Conservation (phyloP, 2,113 vertebrate genomes). For the Amphilophus citrinellus region DNA sequence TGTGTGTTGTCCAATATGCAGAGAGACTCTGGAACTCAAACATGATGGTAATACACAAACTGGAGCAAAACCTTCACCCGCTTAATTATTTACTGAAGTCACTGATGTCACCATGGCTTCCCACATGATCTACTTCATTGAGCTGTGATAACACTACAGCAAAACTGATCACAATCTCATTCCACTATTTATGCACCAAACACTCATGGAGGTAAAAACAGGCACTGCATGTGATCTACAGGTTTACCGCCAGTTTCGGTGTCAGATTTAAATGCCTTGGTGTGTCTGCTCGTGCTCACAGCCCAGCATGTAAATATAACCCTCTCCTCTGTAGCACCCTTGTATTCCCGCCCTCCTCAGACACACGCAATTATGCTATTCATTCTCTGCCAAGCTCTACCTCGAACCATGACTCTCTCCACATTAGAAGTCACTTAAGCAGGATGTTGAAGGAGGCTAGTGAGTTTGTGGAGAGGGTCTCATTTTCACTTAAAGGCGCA, state of each 20-base stretch:
- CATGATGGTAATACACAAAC: not conserved
- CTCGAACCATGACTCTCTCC: conserved; percentile 57
- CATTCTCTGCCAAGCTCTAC: conserved; percentile 54
- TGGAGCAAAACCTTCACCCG: not conserved
- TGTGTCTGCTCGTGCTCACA: conserved; percentile 38
- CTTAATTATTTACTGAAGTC: not conserved
- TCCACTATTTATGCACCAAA: conserved; percentile 36
- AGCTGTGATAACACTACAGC: not conserved
- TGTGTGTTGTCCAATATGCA: not conserved
- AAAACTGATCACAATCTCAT: not conserved
- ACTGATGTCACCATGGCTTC: not conserved
- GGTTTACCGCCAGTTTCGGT: conserved; percentile 14
- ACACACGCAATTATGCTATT: conserved; percentile 68
- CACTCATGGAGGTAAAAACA: conserved; percentile 40
- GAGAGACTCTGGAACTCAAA: not conserved
- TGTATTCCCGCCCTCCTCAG: conserved; percentile 50
- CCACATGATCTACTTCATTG: not conserved
- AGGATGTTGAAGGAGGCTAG: conserved; percentile 46
- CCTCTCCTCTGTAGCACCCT: conserved; percentile 69
- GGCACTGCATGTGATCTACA: conserved; percentile 12
- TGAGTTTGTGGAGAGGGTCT: conserved; percentile 48
- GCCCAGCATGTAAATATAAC: conserved; percentile 67
- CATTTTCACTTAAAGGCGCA: not conserved
- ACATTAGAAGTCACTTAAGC: conserved; percentile 69
- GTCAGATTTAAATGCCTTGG: conserved; percentile 61